phyloP scores from a whole-genome alignment of 2,888 invertebrate genomes.

The Heliconius erato region DNA sequence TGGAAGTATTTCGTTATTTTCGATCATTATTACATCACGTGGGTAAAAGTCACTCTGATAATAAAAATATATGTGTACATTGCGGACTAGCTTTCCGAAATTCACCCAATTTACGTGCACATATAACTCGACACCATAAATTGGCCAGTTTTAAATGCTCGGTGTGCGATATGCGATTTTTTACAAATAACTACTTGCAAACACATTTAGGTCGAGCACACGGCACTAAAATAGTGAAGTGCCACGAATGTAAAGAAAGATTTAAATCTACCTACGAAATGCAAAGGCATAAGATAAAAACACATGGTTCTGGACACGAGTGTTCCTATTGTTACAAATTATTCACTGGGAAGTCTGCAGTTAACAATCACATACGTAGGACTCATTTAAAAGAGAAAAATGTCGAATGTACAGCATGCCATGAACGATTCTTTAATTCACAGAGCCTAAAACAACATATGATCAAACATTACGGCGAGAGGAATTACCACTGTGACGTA shows the following conservation, averaged over 20 bases:
- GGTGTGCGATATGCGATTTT: slow-evolving; percentile 62
- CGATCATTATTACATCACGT: slow-evolving; percentile 68
- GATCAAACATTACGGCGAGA: slow-evolving; percentile 80
- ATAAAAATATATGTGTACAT: slow-evolving; percentile 69
- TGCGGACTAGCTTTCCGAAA: slow-evolving; percentile 71
- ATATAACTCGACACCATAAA: slow-evolving; percentile 65
- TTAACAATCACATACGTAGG: slow-evolving; percentile 70
- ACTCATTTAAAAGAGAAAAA: slow-evolving; percentile 75
- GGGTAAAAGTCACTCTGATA: slow-evolving; percentile 66
- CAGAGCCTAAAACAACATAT: slow-evolving; percentile 75
- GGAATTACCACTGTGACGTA: slow-evolving; percentile 84
- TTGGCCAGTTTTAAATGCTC: slow-evolving; percentile 62
- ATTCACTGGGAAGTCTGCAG: slow-evolving; percentile 70
- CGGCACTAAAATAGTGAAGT: slow-evolving; percentile 65
- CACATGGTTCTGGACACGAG: slow-evolving; percentile 68
- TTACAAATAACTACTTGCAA: slow-evolving; percentile 60
- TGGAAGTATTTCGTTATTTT: slow-evolving; percentile 66
- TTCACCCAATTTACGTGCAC: slow-evolving; percentile 69
- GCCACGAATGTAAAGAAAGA: slow-evolving; percentile 67
- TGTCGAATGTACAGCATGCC: slow-evolving; percentile 69
- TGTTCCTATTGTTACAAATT: slow-evolving; percentile 69
- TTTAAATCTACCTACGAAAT: slow-evolving; percentile 69
- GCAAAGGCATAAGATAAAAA: slow-evolving; percentile 66
- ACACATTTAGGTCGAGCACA: slow-evolving; percentile 68
- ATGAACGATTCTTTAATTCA: slow-evolving; percentile 69